Percentiles rank a stretch among this genome's conserved stretches.
Evolutionary conservation across 2,113 vertebrate genomes (phyloP).

Genomic region (Scortum barcoo): DNA sequence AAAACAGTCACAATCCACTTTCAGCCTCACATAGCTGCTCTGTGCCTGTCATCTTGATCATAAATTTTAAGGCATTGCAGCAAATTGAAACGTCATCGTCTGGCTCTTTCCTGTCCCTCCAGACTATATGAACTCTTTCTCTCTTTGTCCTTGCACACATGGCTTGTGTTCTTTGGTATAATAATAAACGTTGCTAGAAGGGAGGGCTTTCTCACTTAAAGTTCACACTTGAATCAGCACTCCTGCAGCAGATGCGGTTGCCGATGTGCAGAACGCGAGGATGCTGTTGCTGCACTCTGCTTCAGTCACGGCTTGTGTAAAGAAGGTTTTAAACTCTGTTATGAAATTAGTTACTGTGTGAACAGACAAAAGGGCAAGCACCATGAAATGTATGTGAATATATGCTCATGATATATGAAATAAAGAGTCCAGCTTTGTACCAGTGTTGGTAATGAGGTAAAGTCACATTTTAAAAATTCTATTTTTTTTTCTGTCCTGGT

Average conservation of each 20-base stretch:
- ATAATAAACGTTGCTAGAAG: too few species aligned
- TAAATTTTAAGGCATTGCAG: background rate
- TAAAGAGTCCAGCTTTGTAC: slow-evolving; percentile 2
- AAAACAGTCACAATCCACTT: background rate
- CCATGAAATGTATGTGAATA: background rate
- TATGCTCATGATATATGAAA: background rate
- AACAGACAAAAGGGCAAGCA: background rate
- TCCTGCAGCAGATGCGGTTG: background rate
- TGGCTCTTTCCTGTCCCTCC: background rate
- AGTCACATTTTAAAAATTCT: background rate
- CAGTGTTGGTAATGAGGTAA: background rate
- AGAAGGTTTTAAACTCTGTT: background rate
- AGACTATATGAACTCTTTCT: background rate
- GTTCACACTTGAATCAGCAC: background rate
- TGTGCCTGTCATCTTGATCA: too few species aligned
- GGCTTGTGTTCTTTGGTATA: too few species aligned
- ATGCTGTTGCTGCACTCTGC: background rate
- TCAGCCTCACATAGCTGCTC: background rate
- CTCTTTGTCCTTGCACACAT: background rate
- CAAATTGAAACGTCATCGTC: too few species aligned
- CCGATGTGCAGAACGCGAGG: background rate
- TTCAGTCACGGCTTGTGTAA: background rate
- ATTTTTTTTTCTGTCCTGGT: slow-evolving; percentile 16
- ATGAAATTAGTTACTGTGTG: background rate
- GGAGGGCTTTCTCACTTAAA: too few species aligned